These are phyloP conservation scores for Istiophorus platypterus DNA, from an alignment of 2,113 vertebrate genomes.

Conservation along the genomic window DNA sequence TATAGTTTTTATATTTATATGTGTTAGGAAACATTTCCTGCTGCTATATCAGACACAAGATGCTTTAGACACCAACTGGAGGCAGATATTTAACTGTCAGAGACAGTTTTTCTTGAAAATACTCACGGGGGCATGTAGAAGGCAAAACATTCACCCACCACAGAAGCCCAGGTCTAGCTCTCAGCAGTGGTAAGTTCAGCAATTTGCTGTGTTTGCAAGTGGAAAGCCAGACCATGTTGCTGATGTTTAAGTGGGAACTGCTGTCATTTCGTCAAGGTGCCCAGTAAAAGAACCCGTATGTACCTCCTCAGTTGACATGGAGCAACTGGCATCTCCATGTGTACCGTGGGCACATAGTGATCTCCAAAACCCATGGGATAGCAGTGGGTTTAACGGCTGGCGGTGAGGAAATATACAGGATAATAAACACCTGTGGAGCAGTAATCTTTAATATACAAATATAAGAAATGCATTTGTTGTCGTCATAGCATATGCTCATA, in stretches of 20 bases:
- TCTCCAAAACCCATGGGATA: not conserved
- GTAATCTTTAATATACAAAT: not conserved
- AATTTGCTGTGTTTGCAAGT: constrained; percentile 26
- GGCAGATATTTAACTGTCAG: not conserved
- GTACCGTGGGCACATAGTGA: not conserved
- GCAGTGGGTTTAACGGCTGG: not conserved
- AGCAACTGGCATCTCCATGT: not conserved
- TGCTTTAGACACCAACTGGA: not conserved
- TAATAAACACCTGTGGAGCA: not conserved
- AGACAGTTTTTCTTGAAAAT: not conserved
- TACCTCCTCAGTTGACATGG: not conserved
- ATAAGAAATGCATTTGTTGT: not conserved
- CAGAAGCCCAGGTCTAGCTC: constrained; percentile 1
- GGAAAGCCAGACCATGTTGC: not conserved
- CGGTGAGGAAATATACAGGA: not conserved
- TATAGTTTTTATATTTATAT: constrained; percentile 3
- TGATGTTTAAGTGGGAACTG: not conserved
- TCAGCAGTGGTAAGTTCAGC: constrained; percentile 12
- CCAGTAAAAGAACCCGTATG: not conserved
- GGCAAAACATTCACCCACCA: not conserved
- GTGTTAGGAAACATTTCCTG: not conserved
- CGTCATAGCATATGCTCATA: not conserved
- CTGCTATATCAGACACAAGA: not conserved
- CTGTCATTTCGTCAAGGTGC: not conserved
- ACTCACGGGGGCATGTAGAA: too few species aligned